These are phyloP conservation scores for Catocala sponsa DNA, from an alignment of 2,888 invertebrate species.

Conservation along the genomic window DNA sequence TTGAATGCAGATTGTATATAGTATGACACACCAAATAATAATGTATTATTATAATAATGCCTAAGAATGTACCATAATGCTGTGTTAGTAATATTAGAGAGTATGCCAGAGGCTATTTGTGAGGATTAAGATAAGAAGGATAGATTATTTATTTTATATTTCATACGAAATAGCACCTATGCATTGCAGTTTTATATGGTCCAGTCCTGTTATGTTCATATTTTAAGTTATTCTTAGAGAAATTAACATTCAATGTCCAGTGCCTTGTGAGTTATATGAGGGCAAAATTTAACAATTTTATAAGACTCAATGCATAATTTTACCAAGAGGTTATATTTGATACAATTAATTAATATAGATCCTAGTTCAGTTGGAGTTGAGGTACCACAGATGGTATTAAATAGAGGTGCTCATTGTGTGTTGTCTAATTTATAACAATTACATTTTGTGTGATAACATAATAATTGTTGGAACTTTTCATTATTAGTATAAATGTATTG, in stretches of 20 bases:
- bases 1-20: constrained; percentile 41
- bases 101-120: constrained; percentile 50
- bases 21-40: constrained; percentile 43
- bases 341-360: constrained; percentile 53
- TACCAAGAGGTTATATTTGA: constrained; percentile 69
- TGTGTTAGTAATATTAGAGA: constrained; percentile 48
- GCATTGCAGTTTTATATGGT: constrained; percentile 33
- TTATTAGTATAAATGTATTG: constrained; percentile 20
- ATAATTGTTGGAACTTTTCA: constrained; percentile 13
- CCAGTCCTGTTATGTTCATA: constrained; percentile 31
- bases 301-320: constrained; percentile 51
- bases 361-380: constrained; percentile 29
- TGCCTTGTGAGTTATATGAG: constrained; percentile 58
- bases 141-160: constrained; percentile 37
- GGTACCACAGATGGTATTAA: constrained; percentile 30
- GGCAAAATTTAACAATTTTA: constrained; percentile 49
- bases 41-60: constrained; percentile 33
- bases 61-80: constrained; percentile 53
- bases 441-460: constrained; percentile 34
- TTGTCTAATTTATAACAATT: too few relatives aligned
- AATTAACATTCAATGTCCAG: constrained; percentile 51
- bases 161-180: constrained; percentile 28
- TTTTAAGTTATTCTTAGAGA: constrained; percentile 33
- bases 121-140: constrained; percentile 22
- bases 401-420: constrained; percentile 40